A percentile compares a stretch with the other conserved stretches of the same genome.
Evolutionary conservation across 1,140 invertebrate species (phyloP).

Genomic region (Temnothorax curvispinosus): DNA sequence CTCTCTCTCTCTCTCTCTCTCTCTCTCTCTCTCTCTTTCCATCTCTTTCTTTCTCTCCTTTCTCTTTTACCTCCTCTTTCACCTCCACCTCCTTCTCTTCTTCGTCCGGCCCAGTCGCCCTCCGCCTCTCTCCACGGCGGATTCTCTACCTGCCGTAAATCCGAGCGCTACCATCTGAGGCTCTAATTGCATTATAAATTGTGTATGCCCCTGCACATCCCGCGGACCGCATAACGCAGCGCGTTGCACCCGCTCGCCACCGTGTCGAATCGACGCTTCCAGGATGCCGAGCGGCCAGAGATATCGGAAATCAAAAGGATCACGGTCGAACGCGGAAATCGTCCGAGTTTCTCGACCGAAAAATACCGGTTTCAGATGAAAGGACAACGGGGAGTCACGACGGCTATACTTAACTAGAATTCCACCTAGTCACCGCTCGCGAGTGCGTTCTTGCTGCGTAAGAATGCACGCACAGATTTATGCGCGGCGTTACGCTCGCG

Average conservation of each 20-base stretch:
- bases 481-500: conserved; percentile 3
- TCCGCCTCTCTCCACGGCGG: conserved; percentile 46
- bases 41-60: conserved; percentile 1
- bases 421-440: background rate
- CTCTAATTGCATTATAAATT: conserved; percentile 86
- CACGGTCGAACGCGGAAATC: conserved; percentile 31
- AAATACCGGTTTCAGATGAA: conserved; percentile 25
- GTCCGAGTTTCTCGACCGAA: conserved; percentile 28
- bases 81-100: conserved; percentile 60
- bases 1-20: conserved; percentile 57
- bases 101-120: conserved; percentile 22
- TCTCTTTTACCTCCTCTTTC: conserved; percentile 20
- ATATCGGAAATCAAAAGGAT: conserved; percentile 41
- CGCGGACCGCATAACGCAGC: conserved; percentile 66
- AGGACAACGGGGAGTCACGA: background rate
- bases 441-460: background rate
- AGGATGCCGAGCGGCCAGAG: conserved; percentile 60
- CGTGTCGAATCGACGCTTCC: conserved; percentile 71
- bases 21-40: conserved; percentile 32
- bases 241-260: conserved; percentile 49
- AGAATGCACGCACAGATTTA: background rate
- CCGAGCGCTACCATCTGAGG: conserved; percentile 84
- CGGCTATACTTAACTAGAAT: conserved; percentile 7
- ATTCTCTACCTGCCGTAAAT: conserved; percentile 84
- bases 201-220: conserved; percentile 81